phyloP scores from a whole-genome alignment of 2,113 vertebrate genomes.

The Chaetorhynchus papuensis region DNA sequence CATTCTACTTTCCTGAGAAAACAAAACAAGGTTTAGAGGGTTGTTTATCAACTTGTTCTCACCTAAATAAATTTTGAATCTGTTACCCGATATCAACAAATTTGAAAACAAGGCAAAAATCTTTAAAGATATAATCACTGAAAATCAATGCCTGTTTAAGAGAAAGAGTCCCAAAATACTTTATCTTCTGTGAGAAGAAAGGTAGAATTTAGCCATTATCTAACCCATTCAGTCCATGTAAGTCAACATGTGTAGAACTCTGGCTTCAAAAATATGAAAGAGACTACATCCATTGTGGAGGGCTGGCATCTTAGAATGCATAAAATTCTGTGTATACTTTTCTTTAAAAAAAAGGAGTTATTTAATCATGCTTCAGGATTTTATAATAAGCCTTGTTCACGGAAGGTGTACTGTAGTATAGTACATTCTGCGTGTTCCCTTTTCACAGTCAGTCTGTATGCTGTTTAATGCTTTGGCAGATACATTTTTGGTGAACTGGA shows the following conservation, averaged over 20 bases:
- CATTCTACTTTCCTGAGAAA: background rate
- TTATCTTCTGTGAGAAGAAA: background rate
- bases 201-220: background rate
- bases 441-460: background rate
- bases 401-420: background rate
- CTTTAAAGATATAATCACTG: background rate
- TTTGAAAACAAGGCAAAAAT: background rate
- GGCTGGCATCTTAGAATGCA: accelerated
- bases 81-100: background rate
- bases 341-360: background rate
- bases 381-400: background rate
- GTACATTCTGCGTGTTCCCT: background rate
- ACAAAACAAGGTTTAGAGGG: background rate
- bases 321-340: background rate
- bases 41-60: background rate
- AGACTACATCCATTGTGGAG: background rate
- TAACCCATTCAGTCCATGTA: background rate
- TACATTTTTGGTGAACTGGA: background rate
- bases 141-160: background rate
- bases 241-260: background rate
- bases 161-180: background rate
- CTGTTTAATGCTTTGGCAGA: background rate
- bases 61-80: background rate
- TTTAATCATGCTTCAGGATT: background rate
- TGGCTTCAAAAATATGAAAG: background rate